Evolutionary conservation across 2,113 vertebrate genomes (phyloP), one percentile per base, ranked within the genome.

Genomic region (Onychostoma macrolepis): DNA sequence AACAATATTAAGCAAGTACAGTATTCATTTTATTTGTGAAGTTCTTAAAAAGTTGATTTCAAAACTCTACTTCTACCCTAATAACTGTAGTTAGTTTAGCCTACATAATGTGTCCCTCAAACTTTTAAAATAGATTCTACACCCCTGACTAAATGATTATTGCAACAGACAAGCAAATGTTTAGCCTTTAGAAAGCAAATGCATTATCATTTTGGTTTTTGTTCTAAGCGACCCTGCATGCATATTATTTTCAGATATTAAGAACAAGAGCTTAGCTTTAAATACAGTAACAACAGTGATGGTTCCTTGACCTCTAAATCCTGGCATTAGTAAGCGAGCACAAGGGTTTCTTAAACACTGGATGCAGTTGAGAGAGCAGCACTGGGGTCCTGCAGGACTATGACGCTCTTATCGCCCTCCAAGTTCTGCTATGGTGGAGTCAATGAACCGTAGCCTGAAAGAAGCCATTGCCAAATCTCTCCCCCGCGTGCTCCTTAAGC

Each of bases 291-390:
- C 41, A 75, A 45, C 41, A 28, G 41, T 17, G 56, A 65, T 28
- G 79, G 36, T 56, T 58, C 83, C 67, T 87, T 89, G 80, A 88
- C 88, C 88, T 86, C 80, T 74, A 77, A 90, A 90, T 87, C 77
- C 85, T 76, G 87, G 81, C 67, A 86, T 50, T 69, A 63, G 80
- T 84, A 75, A 75, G 65, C 38, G 53, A 83, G 76, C 38, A n/a
- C 26, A n/a, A 63, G 61, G 83, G 86, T 61, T 85, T 72, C 71
- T 88, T 78, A 81, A 87, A 87, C 61, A 76, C 87, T 86, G 89
- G 87, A 88, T 69, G 53, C 67, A 63, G 81, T 87, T 90, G 82
- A 85, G 82, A 88, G 82, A 87, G 58, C 65, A 86, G 58, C 79
- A 19, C 36, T 24, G 79, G 53, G 80, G 30, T 75, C 84, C 65